A percentile compares a stretch with the other conserved stretches of the same genome.
phyloP scores from a whole-genome alignment of 1,140 invertebrate species.

The Conus betulinus region DNA sequence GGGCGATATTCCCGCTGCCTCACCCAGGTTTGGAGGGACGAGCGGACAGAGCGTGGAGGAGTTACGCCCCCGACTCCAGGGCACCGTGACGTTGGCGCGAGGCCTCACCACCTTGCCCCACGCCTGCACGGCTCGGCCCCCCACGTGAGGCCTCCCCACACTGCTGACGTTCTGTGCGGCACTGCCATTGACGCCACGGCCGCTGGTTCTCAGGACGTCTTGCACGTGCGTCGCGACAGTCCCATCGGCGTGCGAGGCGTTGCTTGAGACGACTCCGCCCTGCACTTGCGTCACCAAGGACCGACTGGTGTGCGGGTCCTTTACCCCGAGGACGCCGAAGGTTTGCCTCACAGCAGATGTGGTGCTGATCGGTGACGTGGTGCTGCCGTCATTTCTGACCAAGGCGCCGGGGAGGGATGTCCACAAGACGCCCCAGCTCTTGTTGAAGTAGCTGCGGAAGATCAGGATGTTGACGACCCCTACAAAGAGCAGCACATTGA shows the following conservation, averaged over 20 bases:
- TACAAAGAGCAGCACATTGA: background rate
- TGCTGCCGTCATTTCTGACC: background rate
- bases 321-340: background rate
- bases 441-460: conserved; percentile 23
- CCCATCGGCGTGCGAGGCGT: background rate
- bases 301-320: background rate
- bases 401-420: background rate
- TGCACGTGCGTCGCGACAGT: background rate
- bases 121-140: background rate
- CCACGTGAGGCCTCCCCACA: background rate
- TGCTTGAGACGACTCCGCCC: background rate
- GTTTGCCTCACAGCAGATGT: background rate
- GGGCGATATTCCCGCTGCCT: background rate
- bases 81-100: conserved; percentile 20
- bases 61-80: background rate
- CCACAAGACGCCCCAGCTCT: background rate
- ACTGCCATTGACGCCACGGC: background rate
- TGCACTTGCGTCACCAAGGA: background rate
- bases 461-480: conserved; percentile 28
- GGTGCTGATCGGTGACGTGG: background rate
- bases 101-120: background rate
- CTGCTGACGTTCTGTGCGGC: background rate
- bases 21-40: background rate
- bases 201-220: background rate
- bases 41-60: conserved; percentile 21